Percentiles rank a stretch among this genome's conserved stretches.
phyloP scores from a whole-genome alignment of 1,140 invertebrate species.

The Oscheius sp. region DNA sequence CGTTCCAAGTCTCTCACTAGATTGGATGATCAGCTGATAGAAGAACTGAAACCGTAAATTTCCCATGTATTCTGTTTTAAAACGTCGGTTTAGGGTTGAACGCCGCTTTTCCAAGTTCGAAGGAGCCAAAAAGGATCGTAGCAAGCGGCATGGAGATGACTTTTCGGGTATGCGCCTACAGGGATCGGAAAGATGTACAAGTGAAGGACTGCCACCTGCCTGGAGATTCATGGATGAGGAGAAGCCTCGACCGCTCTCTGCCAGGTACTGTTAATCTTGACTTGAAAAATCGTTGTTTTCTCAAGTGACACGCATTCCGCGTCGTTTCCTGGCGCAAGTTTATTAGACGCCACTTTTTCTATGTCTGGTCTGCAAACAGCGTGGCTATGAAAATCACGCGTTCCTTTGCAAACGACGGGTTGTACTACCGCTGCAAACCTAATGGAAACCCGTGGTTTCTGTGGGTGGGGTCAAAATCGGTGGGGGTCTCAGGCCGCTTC shows the following conservation, averaged over 20 bases:
- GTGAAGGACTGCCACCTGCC: not conserved
- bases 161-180: too few species aligned
- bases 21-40: slow-evolving; percentile 27
- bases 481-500: too few species aligned
- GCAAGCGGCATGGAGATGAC: slow-evolving; percentile 19
- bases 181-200: too few species aligned
- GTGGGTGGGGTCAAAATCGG: too few species aligned
- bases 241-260: slow-evolving; percentile 3
- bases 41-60: not conserved
- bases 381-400: too few species aligned
- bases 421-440: too few species aligned
- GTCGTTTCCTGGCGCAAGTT: too few species aligned
- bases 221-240: not conserved
- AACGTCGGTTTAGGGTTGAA: slow-evolving; percentile 22
- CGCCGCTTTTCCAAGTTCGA: slow-evolving; percentile 23
- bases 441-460: too few species aligned
- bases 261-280: not conserved
- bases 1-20: slow-evolving; percentile 34
- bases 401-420: too few species aligned
- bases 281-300: not conserved
- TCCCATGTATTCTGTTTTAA: slow-evolving; percentile 15
- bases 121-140: slow-evolving; percentile 4
- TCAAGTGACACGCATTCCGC: too few species aligned
- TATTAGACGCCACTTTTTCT: too few species aligned
- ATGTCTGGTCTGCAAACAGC: too few species aligned